Evolutionary conservation across 2,888 invertebrate species (phyloP).

Genomic region (Spisula subtruncata): DNA sequence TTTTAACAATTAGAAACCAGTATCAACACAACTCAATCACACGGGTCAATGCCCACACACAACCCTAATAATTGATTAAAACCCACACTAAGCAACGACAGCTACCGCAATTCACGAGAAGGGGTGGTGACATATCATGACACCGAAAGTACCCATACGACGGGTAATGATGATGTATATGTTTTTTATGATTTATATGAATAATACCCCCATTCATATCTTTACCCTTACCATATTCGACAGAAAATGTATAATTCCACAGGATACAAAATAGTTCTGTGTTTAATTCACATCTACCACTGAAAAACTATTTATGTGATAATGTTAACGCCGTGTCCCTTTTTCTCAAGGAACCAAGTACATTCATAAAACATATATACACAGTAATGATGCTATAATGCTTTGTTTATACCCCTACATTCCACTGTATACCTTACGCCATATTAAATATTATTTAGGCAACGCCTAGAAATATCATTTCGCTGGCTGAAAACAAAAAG

Average conservation of each 20-base stretch:
- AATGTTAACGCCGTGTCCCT: neutral
- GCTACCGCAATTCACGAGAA: too few relatives aligned
- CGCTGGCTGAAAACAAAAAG: too few relatives aligned
- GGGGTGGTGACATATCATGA: too few relatives aligned
- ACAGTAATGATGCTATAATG: neutral
- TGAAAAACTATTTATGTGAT: neutral
- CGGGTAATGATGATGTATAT: too few relatives aligned
- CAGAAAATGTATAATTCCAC: neutral
- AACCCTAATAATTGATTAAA: too few relatives aligned
- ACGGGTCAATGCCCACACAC: too few relatives aligned
- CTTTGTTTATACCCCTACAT: neutral
- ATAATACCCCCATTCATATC: too few relatives aligned
- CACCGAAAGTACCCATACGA: too few relatives aligned
- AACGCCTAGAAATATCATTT: neutral
- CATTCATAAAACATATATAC: neutral
- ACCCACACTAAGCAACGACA: too few relatives aligned
- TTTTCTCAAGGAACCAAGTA: neutral
- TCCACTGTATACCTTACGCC: neutral
- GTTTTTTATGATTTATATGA: too few relatives aligned
- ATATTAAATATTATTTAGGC: neutral
- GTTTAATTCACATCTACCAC: neutral
- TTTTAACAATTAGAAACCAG: too few relatives aligned
- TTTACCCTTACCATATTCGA: neutral
- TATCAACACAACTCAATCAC: too few relatives aligned
- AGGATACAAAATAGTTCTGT: neutral